Conservation (phyloP, 2,113 vertebrate genomes). For the Channa maculata region DNA sequence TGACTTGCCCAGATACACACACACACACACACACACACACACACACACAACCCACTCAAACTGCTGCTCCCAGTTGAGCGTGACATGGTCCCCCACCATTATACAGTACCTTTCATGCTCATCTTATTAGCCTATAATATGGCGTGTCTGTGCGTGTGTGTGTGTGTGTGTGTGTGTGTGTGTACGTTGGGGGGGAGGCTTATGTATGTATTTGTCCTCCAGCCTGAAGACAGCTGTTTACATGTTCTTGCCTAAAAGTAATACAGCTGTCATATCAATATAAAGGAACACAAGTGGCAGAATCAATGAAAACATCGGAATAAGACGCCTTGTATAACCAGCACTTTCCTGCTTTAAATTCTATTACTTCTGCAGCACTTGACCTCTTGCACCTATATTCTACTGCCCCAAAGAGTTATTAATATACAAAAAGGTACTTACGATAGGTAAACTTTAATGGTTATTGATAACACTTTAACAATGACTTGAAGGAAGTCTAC, state of each 20-base stretch:
- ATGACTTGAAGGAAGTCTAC: slow-evolving; percentile 15
- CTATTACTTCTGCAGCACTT: slow-evolving; percentile 63
- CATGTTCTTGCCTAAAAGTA: slow-evolving; percentile 71
- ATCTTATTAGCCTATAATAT: slow-evolving; percentile 74
- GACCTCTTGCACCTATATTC: slow-evolving; percentile 57
- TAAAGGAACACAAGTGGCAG: slow-evolving; percentile 67
- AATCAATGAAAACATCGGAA: slow-evolving; percentile 80
- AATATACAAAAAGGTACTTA: slow-evolving; percentile 39
- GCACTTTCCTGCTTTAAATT: slow-evolving; percentile 68
- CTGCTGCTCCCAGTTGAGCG: slow-evolving; percentile 57
- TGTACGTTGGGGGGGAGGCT: not conserved
- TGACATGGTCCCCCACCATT: slow-evolving; percentile 65
- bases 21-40: no score
- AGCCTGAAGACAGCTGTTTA: slow-evolving; percentile 31
- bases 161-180: slow-evolving; percentile 29
- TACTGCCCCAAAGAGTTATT: slow-evolving; percentile 48
- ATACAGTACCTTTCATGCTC: slow-evolving; percentile 63
- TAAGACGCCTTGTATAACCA: slow-evolving; percentile 63
- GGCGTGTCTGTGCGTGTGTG: not conserved
- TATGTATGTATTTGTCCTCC: slow-evolving; percentile 55
- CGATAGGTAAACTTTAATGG: slow-evolving; percentile 51
- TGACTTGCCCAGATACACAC: slow-evolving; percentile 10
- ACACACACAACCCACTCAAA: slow-evolving; percentile 37
- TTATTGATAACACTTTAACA: slow-evolving; percentile 30
- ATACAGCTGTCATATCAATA: slow-evolving; percentile 77